A percentile compares a stretch with the other conserved stretches of the same genome.
phyloP scores from a whole-genome alignment of 2,797 vertebrate genomes.

The Acanthornis magna region DNA sequence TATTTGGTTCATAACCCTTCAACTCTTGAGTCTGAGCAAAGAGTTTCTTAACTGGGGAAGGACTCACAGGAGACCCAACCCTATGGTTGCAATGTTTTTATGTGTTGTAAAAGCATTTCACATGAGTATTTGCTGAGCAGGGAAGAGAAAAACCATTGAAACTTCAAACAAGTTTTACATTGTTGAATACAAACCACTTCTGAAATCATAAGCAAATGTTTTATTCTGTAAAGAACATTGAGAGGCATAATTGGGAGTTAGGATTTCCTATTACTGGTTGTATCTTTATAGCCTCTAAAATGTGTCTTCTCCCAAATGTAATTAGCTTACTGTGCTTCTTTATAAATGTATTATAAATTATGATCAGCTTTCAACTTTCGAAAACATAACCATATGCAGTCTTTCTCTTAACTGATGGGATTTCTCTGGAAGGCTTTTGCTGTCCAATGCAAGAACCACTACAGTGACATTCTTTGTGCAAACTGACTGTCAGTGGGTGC shows the following conservation, averaged over 20 bases:
- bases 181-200: slow-evolving; percentile 68
- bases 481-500: neutral
- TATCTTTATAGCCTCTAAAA: slow-evolving; percentile 67
- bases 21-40: neutral
- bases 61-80: neutral
- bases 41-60: neutral
- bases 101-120: neutral
- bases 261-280: slow-evolving; percentile 73
- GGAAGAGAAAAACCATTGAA: slow-evolving; percentile 58
- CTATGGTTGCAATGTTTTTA: neutral
- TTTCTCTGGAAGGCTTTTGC: slow-evolving; percentile 15
- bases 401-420: neutral
- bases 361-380: slow-evolving; percentile 26
- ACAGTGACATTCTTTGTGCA: neutral
- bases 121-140: neutral
- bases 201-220: slow-evolving; percentile 89
- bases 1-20: neutral
- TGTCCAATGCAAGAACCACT: neutral
- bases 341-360: slow-evolving; percentile 64
- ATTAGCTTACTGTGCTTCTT: slow-evolving; percentile 47
- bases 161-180: slow-evolving; percentile 74
- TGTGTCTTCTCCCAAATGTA: slow-evolving; percentile 37
- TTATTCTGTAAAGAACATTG: slow-evolving; percentile 71
- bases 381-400: slow-evolving; percentile 4
- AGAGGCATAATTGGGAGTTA: slow-evolving; percentile 71